These are phyloP conservation scores for Pachypsylla venusta DNA, from an alignment of 1,140 invertebrate species.

Conservation along the genomic window DNA sequence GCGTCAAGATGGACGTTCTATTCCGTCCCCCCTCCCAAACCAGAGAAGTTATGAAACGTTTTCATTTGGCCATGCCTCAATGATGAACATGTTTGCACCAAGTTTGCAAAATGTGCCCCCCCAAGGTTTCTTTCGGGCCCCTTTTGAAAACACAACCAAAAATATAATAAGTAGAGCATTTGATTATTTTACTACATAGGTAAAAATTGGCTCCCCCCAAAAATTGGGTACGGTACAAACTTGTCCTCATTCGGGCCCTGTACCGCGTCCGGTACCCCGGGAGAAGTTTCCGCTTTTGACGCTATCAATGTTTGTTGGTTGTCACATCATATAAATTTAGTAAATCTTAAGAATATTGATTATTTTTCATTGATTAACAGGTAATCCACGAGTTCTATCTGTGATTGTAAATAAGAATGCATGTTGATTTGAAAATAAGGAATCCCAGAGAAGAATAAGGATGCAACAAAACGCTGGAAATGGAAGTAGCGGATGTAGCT, in stretches of 20 bases:
- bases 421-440: not conserved
- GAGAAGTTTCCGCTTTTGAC: not conserved
- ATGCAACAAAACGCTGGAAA: not conserved
- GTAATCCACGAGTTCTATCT: not conserved
- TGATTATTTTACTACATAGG: not conserved
- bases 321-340: not conserved
- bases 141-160: no score
- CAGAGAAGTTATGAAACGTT: no score
- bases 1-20: no score
- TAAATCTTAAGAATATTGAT: not conserved
- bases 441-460: not conserved
- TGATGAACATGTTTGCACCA: no score
- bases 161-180: no score
- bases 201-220: not conserved
- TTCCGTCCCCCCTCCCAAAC: no score
- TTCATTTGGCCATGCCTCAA: no score
- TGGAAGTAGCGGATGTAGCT: not conserved
- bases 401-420: not conserved
- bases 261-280: not conserved
- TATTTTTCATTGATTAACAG: not conserved
- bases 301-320: not conserved
- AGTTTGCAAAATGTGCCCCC: no score
- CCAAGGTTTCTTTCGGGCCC: no score
- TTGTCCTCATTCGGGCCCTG: not conserved
- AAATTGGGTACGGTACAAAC: no score